A percentile compares a stretch with the other conserved stretches of the same genome.
These are phyloP conservation scores for Potamilus streckersoni DNA, from an alignment of 1,140 invertebrate species.

Conservation along the genomic window DNA sequence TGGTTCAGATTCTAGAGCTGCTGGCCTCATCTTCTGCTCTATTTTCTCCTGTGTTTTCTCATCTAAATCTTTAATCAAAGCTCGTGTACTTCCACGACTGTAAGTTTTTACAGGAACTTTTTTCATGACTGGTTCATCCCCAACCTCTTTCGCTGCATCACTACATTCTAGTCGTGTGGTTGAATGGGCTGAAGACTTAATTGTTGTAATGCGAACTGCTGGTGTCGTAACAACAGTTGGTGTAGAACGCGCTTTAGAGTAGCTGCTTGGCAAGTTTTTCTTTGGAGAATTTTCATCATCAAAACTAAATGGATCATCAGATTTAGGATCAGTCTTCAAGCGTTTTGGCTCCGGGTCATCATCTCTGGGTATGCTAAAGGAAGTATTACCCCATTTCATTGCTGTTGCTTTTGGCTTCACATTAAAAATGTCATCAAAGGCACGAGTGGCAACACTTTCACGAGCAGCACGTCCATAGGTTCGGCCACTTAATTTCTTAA, in stretches of 20 bases:
- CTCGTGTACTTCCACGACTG: constrained; percentile 13
- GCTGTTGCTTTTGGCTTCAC: constrained; percentile 26
- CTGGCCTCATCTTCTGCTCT: constrained; percentile 11
- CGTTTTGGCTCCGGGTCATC: constrained; percentile 8
- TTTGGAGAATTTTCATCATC: constrained; percentile 29
- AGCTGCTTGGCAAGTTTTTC: constrained; percentile 10
- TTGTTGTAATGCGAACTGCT: constrained; percentile 24
- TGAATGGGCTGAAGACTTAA: constrained; percentile 1
- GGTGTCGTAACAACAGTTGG: constrained; percentile 26
- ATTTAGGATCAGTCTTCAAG: constrained; percentile 2
- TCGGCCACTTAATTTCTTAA: constrained; percentile 31
- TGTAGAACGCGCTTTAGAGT: neutral
- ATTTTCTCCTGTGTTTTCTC: neutral
- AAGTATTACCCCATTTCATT: constrained; percentile 31
- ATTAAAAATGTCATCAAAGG: constrained; percentile 31
- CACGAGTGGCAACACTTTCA: constrained; percentile 16
- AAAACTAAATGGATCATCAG: constrained; percentile 30
- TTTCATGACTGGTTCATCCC: constrained; percentile 19
- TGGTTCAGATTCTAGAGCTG: constrained; percentile 1
- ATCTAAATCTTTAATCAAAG: constrained; percentile 18
- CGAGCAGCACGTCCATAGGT: constrained; percentile 34
- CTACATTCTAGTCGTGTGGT: neutral
- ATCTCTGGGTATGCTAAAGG: constrained; percentile 22
- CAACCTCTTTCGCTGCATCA: constrained; percentile 6
- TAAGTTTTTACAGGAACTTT: constrained; percentile 28